These are phyloP conservation scores for Vanacampus margaritifer DNA, from an alignment of 2,113 vertebrate genomes.

Conservation along the genomic window DNA sequence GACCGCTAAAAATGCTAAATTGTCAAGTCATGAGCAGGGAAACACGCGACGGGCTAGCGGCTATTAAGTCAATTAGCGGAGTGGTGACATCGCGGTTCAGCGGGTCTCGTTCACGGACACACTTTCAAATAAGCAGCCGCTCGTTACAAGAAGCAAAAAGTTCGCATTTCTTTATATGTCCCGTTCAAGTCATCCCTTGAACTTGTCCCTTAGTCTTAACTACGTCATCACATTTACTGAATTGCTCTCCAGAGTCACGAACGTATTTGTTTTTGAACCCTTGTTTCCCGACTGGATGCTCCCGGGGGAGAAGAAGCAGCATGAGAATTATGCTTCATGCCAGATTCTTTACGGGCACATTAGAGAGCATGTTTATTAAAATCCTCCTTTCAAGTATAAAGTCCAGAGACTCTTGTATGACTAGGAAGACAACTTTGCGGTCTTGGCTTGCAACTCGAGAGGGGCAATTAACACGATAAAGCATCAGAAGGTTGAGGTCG, in stretches of 20 bases:
- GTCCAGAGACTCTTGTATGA: conserved; percentile 7
- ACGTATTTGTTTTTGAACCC: conserved; percentile 45
- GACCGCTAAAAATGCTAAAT: too few species aligned
- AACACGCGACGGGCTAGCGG: too few species aligned
- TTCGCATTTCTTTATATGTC: background rate
- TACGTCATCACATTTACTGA: conserved; percentile 7
- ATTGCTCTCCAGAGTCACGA: conserved; percentile 10
- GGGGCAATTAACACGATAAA: conserved; percentile 10
- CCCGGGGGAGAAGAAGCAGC: conserved; percentile 33
- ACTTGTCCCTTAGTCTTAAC: conserved; percentile 41
- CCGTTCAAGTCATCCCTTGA: conserved; percentile 31
- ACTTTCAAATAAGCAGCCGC: too few species aligned
- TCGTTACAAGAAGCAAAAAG: background rate
- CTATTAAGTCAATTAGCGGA: too few species aligned
- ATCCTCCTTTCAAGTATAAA: conserved; percentile 9
- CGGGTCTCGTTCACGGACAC: too few species aligned
- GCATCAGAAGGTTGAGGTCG: conserved; percentile 4
- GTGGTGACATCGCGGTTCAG: too few species aligned
- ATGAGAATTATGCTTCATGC: conserved; percentile 14
- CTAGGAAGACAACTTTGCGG: background rate
- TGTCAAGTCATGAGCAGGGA: too few species aligned
- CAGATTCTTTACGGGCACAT: conserved; percentile 13
- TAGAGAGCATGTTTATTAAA: conserved; percentile 4
- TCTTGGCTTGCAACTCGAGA: conserved; percentile 21
- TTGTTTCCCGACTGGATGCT: conserved; percentile 33